phyloP scores from a whole-genome alignment of 1,140 invertebrate species.

The Macrocentrus cingulum region DNA sequence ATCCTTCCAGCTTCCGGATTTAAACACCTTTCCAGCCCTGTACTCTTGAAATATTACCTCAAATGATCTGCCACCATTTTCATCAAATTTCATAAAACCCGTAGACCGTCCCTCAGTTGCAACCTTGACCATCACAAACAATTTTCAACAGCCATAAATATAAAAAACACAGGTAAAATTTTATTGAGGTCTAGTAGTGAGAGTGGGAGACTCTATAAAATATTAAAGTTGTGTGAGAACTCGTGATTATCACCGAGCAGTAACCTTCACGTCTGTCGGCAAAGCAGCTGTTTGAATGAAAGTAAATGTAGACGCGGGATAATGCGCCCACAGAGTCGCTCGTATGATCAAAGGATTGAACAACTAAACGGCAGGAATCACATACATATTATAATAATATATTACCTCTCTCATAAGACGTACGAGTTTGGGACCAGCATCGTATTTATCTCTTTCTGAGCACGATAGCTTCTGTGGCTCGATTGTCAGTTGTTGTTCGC shows the following conservation, averaged over 20 bases:
- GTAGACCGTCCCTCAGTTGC: slow-evolving; percentile 19
- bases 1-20: slow-evolving; percentile 25
- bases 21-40: not conserved
- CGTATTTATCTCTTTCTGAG: slow-evolving; percentile 20
- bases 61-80: slow-evolving; percentile 25
- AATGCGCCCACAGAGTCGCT: not conserved
- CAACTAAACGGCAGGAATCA: no score
- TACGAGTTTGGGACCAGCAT: slow-evolving; percentile 20
- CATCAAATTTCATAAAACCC: slow-evolving; percentile 24
- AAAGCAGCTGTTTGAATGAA: slow-evolving; percentile 3
- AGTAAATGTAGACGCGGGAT: not conserved
- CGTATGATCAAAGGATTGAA: not conserved
- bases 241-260: not conserved
- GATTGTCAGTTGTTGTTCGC: slow-evolving; percentile 10
- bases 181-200: no score
- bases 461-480: slow-evolving; percentile 17
- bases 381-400: no score
- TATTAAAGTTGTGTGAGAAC: no score
- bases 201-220: no score
- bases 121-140: slow-evolving; percentile 1
- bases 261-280: slow-evolving; percentile 11
- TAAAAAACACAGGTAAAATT: no score
- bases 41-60: slow-evolving; percentile 21
- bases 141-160: not conserved
- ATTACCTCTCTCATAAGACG: slow-evolving; percentile 24